Evolutionary conservation across 2,113 vertebrate species (phyloP).

Genomic region (Platysteira castanea): DNA sequence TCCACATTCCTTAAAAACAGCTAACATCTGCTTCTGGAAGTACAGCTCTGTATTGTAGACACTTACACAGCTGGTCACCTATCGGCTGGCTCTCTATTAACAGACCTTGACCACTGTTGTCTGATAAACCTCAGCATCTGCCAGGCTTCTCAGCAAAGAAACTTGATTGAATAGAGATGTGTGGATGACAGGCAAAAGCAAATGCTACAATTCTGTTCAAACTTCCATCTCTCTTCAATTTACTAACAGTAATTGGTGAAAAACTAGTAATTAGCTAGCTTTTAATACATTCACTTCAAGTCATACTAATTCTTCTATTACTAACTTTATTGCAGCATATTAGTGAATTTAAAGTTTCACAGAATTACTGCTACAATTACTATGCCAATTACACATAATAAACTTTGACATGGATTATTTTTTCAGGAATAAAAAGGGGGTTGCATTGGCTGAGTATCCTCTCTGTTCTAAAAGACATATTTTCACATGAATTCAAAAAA

Average conservation of each 20-base stretch:
- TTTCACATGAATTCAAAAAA: background rate
- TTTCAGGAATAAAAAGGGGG: background rate
- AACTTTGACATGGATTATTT: background rate
- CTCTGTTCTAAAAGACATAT: background rate
- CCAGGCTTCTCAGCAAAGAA: background rate
- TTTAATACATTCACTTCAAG: background rate
- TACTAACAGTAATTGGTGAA: background rate
- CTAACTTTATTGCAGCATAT: background rate
- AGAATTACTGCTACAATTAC: background rate
- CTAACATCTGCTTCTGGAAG: background rate
- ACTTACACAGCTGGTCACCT: background rate
- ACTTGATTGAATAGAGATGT: background rate
- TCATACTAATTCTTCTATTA: background rate
- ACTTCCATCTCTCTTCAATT: background rate
- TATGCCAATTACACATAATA: background rate
- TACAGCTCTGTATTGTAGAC: background rate
- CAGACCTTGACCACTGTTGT: background rate
- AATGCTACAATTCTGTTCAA: background rate
- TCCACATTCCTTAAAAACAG: background rate
- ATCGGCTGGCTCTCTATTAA: background rate
- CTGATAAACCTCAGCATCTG: background rate
- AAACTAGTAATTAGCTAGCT: background rate
- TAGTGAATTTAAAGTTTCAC: background rate
- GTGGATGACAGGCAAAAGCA: background rate
- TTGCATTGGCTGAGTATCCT: background rate